These are phyloP conservation scores for Electrophaes corylata DNA, from an alignment of 2,888 invertebrate species.

Conservation along the genomic window DNA sequence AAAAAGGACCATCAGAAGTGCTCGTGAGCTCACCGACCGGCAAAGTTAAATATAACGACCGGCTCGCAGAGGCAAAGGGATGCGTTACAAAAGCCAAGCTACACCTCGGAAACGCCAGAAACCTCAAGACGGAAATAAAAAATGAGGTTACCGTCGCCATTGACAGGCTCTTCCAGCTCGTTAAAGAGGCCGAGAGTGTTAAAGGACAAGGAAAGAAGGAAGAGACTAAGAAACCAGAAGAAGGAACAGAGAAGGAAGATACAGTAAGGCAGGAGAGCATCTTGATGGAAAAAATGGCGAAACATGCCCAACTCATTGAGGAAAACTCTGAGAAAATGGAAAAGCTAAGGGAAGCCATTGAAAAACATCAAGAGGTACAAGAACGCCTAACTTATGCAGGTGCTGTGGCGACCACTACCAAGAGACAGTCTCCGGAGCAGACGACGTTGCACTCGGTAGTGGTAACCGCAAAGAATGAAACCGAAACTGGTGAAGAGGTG, in stretches of 20 bases:
- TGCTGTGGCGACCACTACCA: background rate
- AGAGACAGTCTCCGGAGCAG: background rate
- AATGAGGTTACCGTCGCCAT: background rate
- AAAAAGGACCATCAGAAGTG: background rate
- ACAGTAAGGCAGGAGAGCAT: background rate
- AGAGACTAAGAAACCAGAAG: no score
- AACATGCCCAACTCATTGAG: background rate
- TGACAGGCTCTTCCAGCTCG: no score
- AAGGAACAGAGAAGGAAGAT: background rate
- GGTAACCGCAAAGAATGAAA: background rate
- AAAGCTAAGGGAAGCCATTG: background rate
- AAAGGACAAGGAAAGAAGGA: background rate
- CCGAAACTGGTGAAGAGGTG: background rate
- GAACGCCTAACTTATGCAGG: background rate
- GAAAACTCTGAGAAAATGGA: background rate
- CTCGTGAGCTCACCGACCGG: background rate
- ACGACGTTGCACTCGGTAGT: background rate
- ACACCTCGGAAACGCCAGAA: background rate
- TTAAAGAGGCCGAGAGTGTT: no score
- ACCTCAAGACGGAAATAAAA: background rate
- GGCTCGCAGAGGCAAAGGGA: background rate
- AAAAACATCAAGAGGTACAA: background rate
- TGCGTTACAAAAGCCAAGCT: background rate
- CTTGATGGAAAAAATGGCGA: background rate
- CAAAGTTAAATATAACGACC: background rate